A percentile compares a stretch with the other conserved stretches of the same genome.
Evolutionary conservation across 2,888 invertebrate genomes (phyloP).

Genomic region (Amorpha juglandis): DNA sequence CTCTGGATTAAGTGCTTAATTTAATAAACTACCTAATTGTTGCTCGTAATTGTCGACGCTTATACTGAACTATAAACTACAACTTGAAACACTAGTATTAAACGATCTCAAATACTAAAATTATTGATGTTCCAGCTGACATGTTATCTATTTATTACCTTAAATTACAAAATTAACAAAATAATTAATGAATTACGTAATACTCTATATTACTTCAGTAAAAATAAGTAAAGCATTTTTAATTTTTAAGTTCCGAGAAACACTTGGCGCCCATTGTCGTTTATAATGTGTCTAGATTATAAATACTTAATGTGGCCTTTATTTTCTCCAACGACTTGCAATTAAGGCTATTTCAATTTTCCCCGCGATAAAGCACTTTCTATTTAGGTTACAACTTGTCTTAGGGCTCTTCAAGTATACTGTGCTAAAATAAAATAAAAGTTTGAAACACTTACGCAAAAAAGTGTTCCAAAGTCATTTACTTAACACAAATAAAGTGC

Average conservation of each 20-base stretch:
- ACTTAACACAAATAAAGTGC: constrained; percentile 11
- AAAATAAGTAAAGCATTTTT: not conserved
- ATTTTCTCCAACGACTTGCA: constrained; percentile 21
- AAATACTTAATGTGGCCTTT: constrained; percentile 20
- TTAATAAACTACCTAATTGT: not conserved
- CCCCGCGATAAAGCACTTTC: constrained; percentile 13
- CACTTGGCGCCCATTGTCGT: not conserved
- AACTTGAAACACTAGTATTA: too few relatives aligned
- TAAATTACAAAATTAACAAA: not conserved
- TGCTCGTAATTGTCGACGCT: not conserved
- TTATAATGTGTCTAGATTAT: constrained; percentile 21
- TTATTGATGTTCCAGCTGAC: too few relatives aligned
- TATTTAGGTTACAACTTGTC: constrained; percentile 11
- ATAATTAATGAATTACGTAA: not conserved
- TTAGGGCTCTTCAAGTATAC: constrained; percentile 2
- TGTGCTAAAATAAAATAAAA: not conserved
- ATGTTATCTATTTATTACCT: not conserved
- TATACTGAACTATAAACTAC: not conserved
- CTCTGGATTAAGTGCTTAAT: not conserved
- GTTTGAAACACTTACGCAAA: constrained; percentile 17
- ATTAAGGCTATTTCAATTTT: constrained; percentile 22
- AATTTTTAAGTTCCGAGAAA: not conserved
- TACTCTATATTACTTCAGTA: not conserved
- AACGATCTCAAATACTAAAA: not conserved
- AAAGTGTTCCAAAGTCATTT: constrained; percentile 19